Evolutionary conservation across 2,888 invertebrate species (phyloP).

Genomic region (Macrophya alboannulata): DNA sequence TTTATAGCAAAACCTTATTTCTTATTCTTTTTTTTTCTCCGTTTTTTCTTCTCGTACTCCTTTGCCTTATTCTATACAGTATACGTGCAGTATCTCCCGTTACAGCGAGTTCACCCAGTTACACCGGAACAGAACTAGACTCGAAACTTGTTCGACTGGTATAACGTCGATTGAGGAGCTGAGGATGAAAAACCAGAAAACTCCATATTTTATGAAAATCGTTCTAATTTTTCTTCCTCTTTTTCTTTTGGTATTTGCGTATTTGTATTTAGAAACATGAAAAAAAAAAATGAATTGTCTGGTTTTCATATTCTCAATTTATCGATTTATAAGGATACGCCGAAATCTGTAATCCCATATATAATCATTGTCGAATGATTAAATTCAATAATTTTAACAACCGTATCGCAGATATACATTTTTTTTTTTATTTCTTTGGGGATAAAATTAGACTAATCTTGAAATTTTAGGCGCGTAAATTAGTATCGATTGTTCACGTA

Average conservation of each 20-base stretch:
- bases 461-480: neutral
- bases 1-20: neutral
- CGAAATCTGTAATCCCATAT: neutral
- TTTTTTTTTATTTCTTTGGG: neutral
- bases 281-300: neutral
- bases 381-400: too few relatives aligned
- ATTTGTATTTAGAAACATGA: neutral
- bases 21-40: neutral
- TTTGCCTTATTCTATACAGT: slow-evolving; percentile 3
- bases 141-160: slow-evolving; percentile 31
- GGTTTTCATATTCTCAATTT: neutral
- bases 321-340: neutral
- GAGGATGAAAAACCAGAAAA: slow-evolving; percentile 1
- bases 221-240: neutral
- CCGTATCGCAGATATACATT: too few relatives aligned
- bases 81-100: slow-evolving; percentile 28
- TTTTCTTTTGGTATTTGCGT: too few relatives aligned
- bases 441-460: neutral
- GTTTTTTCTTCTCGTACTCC: neutral
- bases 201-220: neutral
- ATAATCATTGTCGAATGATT: too few relatives aligned
- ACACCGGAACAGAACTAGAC: slow-evolving; percentile 37
- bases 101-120: slow-evolving; percentile 23
- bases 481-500: neutral
- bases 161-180: neutral